Conservation (phyloP, 2,113 vertebrate species). For the Sinocyclocheilus anshuiensis region DNA sequence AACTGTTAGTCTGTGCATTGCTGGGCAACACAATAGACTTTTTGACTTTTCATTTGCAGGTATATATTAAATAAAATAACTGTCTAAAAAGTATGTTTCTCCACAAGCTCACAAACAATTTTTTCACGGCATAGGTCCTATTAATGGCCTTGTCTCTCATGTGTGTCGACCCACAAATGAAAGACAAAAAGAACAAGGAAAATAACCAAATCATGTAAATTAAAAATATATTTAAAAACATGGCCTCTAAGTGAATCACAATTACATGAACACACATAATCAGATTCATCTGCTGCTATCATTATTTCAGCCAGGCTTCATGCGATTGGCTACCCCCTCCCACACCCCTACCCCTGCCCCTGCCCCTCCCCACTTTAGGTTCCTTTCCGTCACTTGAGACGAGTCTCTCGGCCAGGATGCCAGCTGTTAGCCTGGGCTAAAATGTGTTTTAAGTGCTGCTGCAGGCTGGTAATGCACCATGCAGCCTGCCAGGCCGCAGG, state of each 20-base stretch:
- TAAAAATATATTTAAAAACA: conserved; percentile 51
- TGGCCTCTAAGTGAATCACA: conserved; percentile 50
- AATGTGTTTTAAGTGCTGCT: conserved; percentile 79
- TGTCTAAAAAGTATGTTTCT: neutral
- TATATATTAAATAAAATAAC: neutral
- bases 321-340: conserved; percentile 62
- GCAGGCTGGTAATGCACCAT: conserved; percentile 74
- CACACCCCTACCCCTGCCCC: neutral
- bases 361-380: conserved; percentile 43
- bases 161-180: conserved; percentile 42
- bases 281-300: conserved; percentile 53
- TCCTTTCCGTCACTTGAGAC: conserved; percentile 52
- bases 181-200: conserved; percentile 35
- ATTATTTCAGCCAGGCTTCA: conserved; percentile 66
- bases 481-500: conserved; percentile 76
- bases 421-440: conserved; percentile 77
- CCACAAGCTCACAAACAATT: conserved; percentile 42
- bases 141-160: conserved; percentile 20
- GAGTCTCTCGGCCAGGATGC: conserved; percentile 70
- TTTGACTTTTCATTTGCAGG: too few species aligned
- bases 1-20: too few species aligned
- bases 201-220: conserved; percentile 48
- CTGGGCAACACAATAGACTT: too few species aligned
- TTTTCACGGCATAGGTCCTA: conserved; percentile 47
- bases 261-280: conserved; percentile 48